Conservation (phyloP, 2,888 invertebrate species). For the Chrysodeixis includens region DNA sequence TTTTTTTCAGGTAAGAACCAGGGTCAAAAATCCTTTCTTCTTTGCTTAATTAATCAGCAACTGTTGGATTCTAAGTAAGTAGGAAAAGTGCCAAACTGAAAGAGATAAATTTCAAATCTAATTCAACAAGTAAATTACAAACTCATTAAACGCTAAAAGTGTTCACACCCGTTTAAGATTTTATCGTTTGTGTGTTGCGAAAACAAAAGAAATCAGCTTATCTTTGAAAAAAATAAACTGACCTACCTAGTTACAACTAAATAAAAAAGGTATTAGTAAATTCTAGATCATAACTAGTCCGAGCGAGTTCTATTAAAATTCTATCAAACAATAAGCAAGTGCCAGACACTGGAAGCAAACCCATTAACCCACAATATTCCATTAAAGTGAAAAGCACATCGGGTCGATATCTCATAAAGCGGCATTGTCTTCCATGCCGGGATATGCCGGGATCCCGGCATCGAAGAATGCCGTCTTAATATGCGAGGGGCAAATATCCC, state of each 20-base stretch:
- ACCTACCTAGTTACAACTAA: too few species aligned
- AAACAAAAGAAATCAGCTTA: too few species aligned
- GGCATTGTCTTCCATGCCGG: slow-evolving; percentile 42
- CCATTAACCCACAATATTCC: slow-evolving; percentile 37
- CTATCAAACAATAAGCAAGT: slow-evolving; percentile 5
- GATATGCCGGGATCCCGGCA: too few species aligned
- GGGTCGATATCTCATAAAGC: slow-evolving; percentile 53
- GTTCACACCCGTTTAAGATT: too few species aligned
- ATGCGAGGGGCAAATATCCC: slow-evolving; percentile 52
- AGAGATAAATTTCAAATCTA: too few species aligned
- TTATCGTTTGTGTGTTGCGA: too few species aligned
- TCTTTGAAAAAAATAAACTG: too few species aligned
- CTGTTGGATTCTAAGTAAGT: too few species aligned
- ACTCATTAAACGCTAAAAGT: too few species aligned
- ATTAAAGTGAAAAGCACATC: slow-evolving; percentile 52
- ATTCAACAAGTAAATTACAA: too few species aligned
- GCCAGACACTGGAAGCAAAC: slow-evolving; percentile 20
- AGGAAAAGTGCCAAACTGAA: too few species aligned
- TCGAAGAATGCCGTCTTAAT: slow-evolving; percentile 54
- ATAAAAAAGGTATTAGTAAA: too few species aligned
- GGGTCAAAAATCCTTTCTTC: background rate
- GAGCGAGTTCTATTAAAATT: background rate
- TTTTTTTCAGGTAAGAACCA: slow-evolving; percentile 12
- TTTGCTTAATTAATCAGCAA: background rate
- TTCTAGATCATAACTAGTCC: background rate